Evolutionary conservation across 1,140 invertebrate genomes (phyloP), one percentile per base, ranked within the genome.

Genomic region (Ceratosolen fusciceps): DNA sequence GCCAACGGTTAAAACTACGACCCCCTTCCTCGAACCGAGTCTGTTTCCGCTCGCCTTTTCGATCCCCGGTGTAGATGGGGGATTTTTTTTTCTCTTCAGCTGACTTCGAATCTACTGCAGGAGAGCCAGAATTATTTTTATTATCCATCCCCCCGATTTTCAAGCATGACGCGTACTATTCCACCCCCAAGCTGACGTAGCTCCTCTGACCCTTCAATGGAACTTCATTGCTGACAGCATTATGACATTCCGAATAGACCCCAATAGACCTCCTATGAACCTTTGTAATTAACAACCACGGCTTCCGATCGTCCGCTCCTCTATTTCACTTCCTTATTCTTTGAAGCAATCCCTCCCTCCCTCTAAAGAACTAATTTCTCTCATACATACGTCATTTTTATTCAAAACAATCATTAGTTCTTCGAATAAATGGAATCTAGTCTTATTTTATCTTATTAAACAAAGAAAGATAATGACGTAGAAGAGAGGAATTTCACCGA

Each of bases 311-410:
- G 21, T n/a, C 31, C 4, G 60, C 31, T 65, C 31, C 34, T 65
- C 31, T 31, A 65, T 65, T 65, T 65, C 34, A 65, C 34, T 65
- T 65, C n/a, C n/a, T n/a, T n/a, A n/a, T n/a, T n/a, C n/a, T n/a
- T n/a, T n/a, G n/a, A n/a, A n/a, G n/a, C n/a, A n/a, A n/a, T n/a
- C n/a, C n/a, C n/a, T n/a, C n/a, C n/a, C n/a, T n/a, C n/a, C n/a
- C n/a, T n/a, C n/a, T n/a, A n/a, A n/a, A n/a, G n/a, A n/a, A n/a
- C n/a, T n/a, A n/a, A n/a, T n/a, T n/a, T n/a, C n/a, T n/a, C n/a
- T n/a, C n/a, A n/a, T n/a, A n/a, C n/a, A n/a, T n/a, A n/a, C n/a
- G n/a, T n/a, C n/a, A n/a, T n/a, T n/a, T n/a, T n/a, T n/a, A n/a
- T n/a, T n/a, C n/a, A n/a, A n/a, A n/a, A n/a, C n/a, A n/a, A n/a